These are phyloP conservation scores for Ceyx melanurus DNA, from an alignment of 2,113 vertebrate species.

Conservation along the genomic window DNA sequence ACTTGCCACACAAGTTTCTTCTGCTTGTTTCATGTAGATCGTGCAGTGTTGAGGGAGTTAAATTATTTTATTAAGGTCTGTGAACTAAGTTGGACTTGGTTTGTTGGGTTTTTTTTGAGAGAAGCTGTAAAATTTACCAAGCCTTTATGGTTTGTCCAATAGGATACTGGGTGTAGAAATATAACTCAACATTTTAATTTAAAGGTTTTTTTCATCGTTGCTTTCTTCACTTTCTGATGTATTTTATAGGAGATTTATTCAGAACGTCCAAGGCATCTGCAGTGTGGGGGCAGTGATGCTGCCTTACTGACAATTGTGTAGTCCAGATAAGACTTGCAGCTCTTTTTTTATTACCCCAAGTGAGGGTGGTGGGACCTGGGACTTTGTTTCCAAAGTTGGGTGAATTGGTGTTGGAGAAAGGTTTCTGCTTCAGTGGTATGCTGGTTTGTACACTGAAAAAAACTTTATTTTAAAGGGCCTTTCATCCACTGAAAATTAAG, in stretches of 20 bases:
- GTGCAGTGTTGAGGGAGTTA: neutral
- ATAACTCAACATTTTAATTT: neutral
- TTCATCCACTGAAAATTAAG: neutral
- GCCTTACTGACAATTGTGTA: neutral
- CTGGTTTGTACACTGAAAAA: neutral
- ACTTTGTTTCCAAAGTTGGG: neutral
- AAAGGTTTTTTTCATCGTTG: neutral
- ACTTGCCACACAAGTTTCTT: too few relatives aligned
- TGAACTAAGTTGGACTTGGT: neutral
- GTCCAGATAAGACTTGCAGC: neutral
- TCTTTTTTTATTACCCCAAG: neutral
- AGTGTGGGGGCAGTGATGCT: accelerated
- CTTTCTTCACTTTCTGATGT: neutral
- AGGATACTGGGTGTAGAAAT: neutral
- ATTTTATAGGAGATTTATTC: neutral
- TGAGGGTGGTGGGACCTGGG: neutral
- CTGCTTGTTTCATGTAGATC: neutral
- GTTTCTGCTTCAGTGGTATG: neutral
- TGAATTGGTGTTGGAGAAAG: neutral
- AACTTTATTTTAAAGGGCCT: neutral
- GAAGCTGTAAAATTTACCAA: neutral
- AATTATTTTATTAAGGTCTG: neutral
- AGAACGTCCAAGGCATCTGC: neutral
- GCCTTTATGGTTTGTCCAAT: neutral
- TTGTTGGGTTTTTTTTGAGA: neutral